phyloP scores from a whole-genome alignment of 2,113 vertebrate genomes.

The Macrotis lagotis region DNA sequence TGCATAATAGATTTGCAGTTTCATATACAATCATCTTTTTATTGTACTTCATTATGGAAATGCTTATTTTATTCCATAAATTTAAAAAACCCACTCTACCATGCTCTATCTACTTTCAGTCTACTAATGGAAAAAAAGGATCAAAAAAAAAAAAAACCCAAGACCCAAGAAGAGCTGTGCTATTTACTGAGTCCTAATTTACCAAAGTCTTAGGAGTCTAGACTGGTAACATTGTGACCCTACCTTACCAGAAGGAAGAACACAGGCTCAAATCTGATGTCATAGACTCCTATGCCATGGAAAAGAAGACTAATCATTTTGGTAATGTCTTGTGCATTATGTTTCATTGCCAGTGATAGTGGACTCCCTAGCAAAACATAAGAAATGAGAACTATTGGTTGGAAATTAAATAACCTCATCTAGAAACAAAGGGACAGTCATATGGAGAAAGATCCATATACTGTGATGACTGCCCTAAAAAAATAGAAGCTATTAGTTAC shows the following conservation, averaged over 20 bases:
- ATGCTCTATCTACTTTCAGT: too few relatives aligned
- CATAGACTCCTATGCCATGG: not conserved
- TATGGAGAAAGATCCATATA: not conserved
- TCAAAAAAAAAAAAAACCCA: too few relatives aligned
- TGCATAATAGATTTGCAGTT: too few relatives aligned
- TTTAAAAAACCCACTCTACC: not conserved
- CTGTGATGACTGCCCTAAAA: not conserved
- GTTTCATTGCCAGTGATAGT: slow-evolving; percentile 52
- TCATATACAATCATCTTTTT: too few relatives aligned
- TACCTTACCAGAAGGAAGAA: not conserved
- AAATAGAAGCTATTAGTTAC: too few relatives aligned
- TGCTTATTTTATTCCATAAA: too few relatives aligned
- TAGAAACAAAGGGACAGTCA: not conserved
- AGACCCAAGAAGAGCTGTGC: too few relatives aligned
- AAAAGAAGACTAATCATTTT: slow-evolving; percentile 24
- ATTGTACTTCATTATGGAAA: too few relatives aligned
- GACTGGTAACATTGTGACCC: not conserved
- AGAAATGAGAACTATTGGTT: not conserved
- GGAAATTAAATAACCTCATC: not conserved
- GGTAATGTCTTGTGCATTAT: slow-evolving; percentile 51
- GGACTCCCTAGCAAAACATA: not conserved
- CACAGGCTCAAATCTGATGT: not conserved
- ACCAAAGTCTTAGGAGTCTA: not conserved
- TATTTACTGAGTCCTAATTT: too few relatives aligned
- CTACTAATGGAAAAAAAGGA: too few relatives aligned